Conservation (phyloP, 2,113 vertebrate genomes). For the Mormyrus lacerda region DNA sequence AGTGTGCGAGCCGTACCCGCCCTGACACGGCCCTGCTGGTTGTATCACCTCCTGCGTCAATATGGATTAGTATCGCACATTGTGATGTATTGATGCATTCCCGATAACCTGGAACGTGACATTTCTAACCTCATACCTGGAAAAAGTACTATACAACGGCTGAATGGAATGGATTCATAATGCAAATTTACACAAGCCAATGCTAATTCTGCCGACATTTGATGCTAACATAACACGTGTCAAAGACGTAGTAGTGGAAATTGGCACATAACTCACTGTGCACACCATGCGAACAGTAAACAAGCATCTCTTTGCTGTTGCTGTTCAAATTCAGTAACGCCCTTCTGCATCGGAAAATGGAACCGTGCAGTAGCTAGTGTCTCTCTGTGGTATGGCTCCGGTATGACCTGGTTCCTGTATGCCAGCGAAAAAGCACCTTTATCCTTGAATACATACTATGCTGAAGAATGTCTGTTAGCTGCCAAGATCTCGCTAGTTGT, state of each 20-base stretch:
- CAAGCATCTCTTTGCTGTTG: background rate
- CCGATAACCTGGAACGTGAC: background rate
- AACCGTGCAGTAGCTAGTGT: background rate
- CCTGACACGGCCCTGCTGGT: background rate
- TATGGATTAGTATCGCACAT: too few relatives aligned
- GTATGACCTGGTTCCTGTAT: background rate
- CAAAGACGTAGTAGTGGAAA: background rate
- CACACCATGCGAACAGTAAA: background rate
- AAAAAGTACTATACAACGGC: background rate
- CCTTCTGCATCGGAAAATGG: background rate
- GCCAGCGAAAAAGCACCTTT: background rate
- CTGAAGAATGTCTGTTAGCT: background rate
- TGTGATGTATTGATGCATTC: background rate
- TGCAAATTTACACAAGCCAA: background rate
- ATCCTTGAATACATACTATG: background rate
- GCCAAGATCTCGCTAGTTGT: background rate
- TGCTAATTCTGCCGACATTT: background rate
- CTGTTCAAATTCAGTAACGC: background rate
- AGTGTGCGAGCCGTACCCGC: background rate
- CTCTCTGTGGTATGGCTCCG: background rate
- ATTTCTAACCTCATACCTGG: background rate
- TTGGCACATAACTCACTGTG: background rate
- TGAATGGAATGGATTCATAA: background rate
- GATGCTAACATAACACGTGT: background rate
- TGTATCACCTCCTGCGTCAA: too few relatives aligned